These are phyloP conservation scores for Sialis lutaria DNA, from an alignment of 2,888 invertebrate genomes.

Conservation along the genomic window DNA sequence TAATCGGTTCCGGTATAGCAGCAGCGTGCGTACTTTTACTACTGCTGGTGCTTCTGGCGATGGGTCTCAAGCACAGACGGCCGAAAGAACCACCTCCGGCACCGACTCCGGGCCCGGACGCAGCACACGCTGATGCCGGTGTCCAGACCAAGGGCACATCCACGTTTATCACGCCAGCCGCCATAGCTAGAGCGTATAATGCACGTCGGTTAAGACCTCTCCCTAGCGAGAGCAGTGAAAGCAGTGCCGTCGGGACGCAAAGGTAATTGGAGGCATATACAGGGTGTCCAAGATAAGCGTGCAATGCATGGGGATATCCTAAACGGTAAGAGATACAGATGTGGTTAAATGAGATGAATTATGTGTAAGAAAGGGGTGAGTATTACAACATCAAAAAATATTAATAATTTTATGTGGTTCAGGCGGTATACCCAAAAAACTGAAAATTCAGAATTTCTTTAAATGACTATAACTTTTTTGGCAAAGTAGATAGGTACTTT, in stretches of 20 bases:
- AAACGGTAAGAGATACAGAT: too few species aligned
- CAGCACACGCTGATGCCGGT: constrained; percentile 1
- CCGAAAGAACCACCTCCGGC: neutral
- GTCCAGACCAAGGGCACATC: constrained; percentile 4
- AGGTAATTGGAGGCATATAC: neutral
- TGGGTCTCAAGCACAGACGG: constrained; percentile 20
- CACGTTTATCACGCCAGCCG: neutral
- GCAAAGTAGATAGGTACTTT: too few species aligned
- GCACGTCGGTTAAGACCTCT: neutral
- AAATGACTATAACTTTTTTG: too few species aligned
- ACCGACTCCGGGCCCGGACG: neutral
- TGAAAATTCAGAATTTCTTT: too few species aligned
- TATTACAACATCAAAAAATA: too few species aligned
- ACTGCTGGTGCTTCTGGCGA: constrained; percentile 32
- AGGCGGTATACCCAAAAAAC: too few species aligned
- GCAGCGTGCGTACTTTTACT: constrained; percentile 39
- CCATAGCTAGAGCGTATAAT: neutral
- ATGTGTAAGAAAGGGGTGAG: too few species aligned
- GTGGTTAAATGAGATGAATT: too few species aligned
- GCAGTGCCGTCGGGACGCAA: neutral
- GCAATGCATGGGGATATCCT: too few species aligned
- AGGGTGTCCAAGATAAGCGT: too few species aligned
- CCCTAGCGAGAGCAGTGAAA: neutral
- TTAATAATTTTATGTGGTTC: too few species aligned
- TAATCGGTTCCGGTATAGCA: constrained; percentile 41